Percentiles rank a stretch among this genome's conserved stretches.
phyloP scores from a whole-genome alignment of 2,797 vertebrate genomes.

The Dipus sagitta region DNA sequence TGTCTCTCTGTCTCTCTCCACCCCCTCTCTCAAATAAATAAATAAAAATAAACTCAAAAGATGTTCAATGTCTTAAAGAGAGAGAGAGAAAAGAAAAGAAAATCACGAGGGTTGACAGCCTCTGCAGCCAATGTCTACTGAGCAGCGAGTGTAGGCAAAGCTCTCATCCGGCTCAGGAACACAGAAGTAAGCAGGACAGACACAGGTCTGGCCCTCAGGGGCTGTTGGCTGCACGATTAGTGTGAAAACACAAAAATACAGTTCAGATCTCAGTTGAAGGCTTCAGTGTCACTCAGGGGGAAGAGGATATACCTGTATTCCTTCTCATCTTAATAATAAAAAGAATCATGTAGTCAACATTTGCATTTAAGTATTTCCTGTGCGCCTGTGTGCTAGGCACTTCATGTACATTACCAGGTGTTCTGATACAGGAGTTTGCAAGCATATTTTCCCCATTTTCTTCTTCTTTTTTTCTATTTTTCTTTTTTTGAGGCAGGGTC shows the following conservation, averaged over 20 bases:
- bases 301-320: neutral
- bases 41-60: too few species aligned
- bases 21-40: too few species aligned
- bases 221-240: accelerated
- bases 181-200: neutral
- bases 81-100: neutral
- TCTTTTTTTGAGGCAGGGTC: too few species aligned
- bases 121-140: neutral
- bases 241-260: neutral
- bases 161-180: neutral
- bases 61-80: neutral
- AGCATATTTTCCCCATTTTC: neutral
- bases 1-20: too few species aligned
- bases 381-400: neutral
- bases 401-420: neutral
- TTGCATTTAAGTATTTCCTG: neutral
- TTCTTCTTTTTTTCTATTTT: too few species aligned
- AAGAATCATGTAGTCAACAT: neutral
- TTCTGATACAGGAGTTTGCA: neutral
- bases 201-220: neutral
- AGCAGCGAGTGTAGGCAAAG: neutral
- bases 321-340: neutral
- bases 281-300: neutral
- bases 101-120: neutral
- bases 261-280: neutral